Conservation (phyloP, 2,888 invertebrate species). For the Malachius bipustulatus region DNA sequence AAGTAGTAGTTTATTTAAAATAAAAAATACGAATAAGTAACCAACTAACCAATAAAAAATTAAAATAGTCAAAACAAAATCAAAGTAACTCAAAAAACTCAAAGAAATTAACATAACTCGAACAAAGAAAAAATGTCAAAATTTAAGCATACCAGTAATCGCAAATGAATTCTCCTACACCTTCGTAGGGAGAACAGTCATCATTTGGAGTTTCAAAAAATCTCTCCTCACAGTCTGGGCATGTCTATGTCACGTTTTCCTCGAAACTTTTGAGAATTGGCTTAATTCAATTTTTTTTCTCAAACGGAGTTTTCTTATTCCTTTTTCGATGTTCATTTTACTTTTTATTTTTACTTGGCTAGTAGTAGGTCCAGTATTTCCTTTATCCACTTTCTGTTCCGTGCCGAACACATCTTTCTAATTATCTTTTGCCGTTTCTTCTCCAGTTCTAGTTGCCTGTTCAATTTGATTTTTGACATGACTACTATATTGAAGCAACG, state of each 20-base stretch:
- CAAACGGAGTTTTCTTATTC: neutral
- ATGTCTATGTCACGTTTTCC: no score
- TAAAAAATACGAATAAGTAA: neutral
- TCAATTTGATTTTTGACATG: slow-evolving; percentile 3
- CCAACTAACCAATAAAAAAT: slow-evolving; percentile 1
- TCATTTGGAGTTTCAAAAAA: slow-evolving; percentile 1
- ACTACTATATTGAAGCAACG: neutral
- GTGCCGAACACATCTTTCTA: slow-evolving; percentile 2
- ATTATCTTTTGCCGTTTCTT: neutral
- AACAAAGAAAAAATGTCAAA: slow-evolving; percentile 2
- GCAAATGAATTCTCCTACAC: slow-evolving; percentile 2
- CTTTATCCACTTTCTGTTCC: slow-evolving; percentile 2
- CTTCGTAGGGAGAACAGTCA: slow-evolving; percentile 3
- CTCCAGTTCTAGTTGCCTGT: neutral
- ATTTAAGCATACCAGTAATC: slow-evolving; percentile 3
- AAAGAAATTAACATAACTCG: slow-evolving; percentile 1
- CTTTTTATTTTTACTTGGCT: slow-evolving; percentile 1
- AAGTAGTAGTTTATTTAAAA: neutral
- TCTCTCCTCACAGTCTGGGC: slow-evolving; percentile 1
- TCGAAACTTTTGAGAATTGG: neutral
- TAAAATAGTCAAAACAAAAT: slow-evolving; percentile 1
- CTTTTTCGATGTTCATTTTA: neutral
- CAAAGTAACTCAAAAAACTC: neutral
- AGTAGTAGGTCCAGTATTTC: neutral
- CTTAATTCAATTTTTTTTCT: neutral